phyloP scores from a whole-genome alignment of 2,888 invertebrate genomes.

The Drosophila leonis region DNA sequence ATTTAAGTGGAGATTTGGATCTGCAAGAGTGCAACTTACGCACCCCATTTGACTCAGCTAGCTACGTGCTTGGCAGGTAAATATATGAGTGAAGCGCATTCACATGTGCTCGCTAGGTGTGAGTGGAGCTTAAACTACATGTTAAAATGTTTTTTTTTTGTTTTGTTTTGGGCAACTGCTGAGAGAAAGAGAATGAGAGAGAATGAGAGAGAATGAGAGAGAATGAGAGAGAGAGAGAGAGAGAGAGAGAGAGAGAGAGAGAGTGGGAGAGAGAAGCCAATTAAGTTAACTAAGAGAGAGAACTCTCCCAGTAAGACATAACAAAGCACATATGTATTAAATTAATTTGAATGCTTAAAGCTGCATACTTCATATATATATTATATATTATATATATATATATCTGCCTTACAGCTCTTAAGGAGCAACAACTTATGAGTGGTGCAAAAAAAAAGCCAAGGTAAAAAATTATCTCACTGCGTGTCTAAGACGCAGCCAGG shows the following conservation, averaged over 20 bases:
- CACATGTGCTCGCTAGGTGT: constrained; percentile 18
- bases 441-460: constrained; percentile 22
- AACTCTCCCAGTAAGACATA: not conserved
- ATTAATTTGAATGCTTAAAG: constrained; percentile 17
- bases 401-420: constrained; percentile 3
- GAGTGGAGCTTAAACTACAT: constrained; percentile 21
- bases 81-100: constrained; percentile 2
- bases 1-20: not conserved
- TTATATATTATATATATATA: not conserved
- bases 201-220: not conserved
- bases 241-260: not conserved
- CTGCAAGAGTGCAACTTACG: not conserved
- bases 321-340: not conserved
- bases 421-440: constrained; percentile 42
- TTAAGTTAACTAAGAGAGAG: not conserved
- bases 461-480: constrained; percentile 56
- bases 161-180: not conserved
- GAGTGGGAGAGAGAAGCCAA: not conserved
- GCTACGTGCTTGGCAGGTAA: not conserved
- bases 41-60: not conserved
- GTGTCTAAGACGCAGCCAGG: constrained; percentile 54
- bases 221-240: not conserved
- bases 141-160: not conserved
- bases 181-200: not conserved
- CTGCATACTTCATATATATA: not conserved